Evolutionary conservation across 2,888 invertebrate genomes (phyloP), one percentile per base, ranked within the genome.

Genomic region (Drosophila kuntzei): DNA sequence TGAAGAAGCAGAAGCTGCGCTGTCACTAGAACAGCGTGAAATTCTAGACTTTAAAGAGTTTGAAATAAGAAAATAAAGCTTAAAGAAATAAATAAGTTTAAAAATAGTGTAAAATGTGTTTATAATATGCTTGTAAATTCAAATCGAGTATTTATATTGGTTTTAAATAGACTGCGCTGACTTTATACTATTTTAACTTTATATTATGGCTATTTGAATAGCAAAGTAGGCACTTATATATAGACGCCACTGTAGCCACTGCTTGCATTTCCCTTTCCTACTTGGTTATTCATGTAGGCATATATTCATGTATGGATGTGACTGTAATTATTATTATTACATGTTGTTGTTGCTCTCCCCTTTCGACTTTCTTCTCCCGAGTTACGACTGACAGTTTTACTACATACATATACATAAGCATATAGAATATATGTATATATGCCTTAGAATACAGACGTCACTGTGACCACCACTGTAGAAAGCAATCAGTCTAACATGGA

Each of bases 161-260:
- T 22, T 22, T 22, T 22, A 2, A 3, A 3, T 22, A 22, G 22
- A 22, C 22, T 22, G 4, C 4, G 22, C 22, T 4, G 22, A 22
- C 25, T 36, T 14, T 7, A 7, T 14, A 14, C 34, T 14, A 6
- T 16, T 14, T n/a, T 4, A 12, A 4, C 32, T 1, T 12, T n/a
- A 0, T 7, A 27, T 8, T 9, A 9, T 27, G 9, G 0, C 27
- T 6, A 1, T 20, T 20, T 5, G 5, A 43, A 22, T 22, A 22
- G 7, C 11, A 11, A 1, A 44, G 16, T 29, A 18, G 46, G 7
- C 46, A 18, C 14, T 9, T 46, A 11, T 47, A 12, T 3, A 20
- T 7, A n/a, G 47, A 47, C 29, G 18, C n/a, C 47, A 47, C 29
- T 47, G 29, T 47, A 32, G 47, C 32, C 47, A 47, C 47, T 47